These are phyloP conservation scores for Coronaproctus castanopsis DNA, from an alignment of 2,888 invertebrate genomes.

Conservation along the genomic window DNA sequence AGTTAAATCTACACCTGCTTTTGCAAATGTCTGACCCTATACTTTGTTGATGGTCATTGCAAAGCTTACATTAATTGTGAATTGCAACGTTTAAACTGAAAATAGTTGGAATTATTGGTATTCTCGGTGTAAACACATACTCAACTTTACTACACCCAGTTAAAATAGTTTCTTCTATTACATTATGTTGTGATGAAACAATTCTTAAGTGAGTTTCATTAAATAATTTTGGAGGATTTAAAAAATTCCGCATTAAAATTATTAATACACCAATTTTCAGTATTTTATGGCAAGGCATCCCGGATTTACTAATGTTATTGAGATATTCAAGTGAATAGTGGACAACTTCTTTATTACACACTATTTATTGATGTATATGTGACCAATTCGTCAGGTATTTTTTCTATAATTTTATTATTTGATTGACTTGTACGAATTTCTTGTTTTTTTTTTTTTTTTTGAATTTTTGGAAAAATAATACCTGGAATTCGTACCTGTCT, in stretches of 20 bases:
- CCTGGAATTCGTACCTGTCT: no score
- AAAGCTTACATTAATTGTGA: conserved; percentile 14
- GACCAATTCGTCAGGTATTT: background rate
- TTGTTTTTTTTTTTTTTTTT: no score
- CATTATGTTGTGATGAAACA: background rate
- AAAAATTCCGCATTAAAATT: background rate
- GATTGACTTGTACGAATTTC: conserved; percentile 1
- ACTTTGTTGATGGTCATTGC: conserved; percentile 17
- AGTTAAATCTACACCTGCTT: conserved; percentile 16
- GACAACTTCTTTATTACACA: conserved; percentile 9
- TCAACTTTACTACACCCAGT: conserved; percentile 18
- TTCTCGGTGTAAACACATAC: conserved; percentile 19
- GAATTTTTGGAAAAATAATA: no score
- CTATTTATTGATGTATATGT: conserved; percentile 6
- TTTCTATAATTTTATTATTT: conserved; percentile 4
- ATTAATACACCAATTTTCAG: conserved; percentile 11
- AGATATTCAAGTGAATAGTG: background rate
- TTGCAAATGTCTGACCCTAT: conserved; percentile 16
- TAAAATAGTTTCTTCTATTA: conserved; percentile 20
- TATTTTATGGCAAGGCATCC: conserved; percentile 12
- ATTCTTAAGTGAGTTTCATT: background rate
- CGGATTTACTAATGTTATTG: conserved; percentile 7
- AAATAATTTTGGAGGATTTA: background rate
- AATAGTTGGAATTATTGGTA: conserved; percentile 16
- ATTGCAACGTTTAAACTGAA: conserved; percentile 17